A percentile compares a stretch with the other conserved stretches of the same genome.
Evolutionary conservation across 2,113 vertebrate species (phyloP).

Genomic region (Halcyon malimbica): DNA sequence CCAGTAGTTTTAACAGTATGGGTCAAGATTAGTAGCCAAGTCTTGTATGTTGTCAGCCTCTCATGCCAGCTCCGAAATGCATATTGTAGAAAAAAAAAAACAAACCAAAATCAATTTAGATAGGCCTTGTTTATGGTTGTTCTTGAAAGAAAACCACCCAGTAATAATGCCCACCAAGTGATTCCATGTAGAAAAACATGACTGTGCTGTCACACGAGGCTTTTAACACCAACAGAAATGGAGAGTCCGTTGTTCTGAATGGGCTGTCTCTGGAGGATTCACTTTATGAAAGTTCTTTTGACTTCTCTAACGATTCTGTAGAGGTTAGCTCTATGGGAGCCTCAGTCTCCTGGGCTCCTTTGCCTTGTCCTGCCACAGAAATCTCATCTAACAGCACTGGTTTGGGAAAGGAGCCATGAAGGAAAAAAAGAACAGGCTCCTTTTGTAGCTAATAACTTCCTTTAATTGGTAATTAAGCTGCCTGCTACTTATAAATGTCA

Average conservation of each 20-base stretch:
- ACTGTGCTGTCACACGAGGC: not conserved
- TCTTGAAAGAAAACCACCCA: not conserved
- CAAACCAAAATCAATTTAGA: not conserved
- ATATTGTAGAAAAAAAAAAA: not conserved
- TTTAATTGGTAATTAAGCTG: constrained; percentile 71
- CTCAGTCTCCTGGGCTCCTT: not conserved
- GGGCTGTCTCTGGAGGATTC: not conserved
- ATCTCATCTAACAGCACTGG: constrained; percentile 7
- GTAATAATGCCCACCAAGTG: not conserved
- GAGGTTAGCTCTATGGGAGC: not conserved
- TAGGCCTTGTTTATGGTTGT: not conserved
- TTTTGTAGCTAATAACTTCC: constrained; percentile 71
- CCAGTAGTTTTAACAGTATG: not conserved
- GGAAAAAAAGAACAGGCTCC: constrained; percentile 54
- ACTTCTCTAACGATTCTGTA: not conserved
- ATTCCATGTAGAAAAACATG: not conserved
- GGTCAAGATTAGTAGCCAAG: not conserved
- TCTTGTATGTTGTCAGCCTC: not conserved
- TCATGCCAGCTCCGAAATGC: not conserved
- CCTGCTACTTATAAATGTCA: constrained; percentile 73
- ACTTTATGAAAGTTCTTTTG: not conserved
- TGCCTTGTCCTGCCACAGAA: constrained; percentile 27
- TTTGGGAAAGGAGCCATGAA: constrained; percentile 62
- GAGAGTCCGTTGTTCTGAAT: not conserved
- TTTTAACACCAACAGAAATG: not conserved